Percentiles rank a stretch among this genome's conserved stretches.
These are phyloP conservation scores for Pogonophryne albipinna DNA, from an alignment of 2,797 vertebrate genomes.

Conservation along the genomic window DNA sequence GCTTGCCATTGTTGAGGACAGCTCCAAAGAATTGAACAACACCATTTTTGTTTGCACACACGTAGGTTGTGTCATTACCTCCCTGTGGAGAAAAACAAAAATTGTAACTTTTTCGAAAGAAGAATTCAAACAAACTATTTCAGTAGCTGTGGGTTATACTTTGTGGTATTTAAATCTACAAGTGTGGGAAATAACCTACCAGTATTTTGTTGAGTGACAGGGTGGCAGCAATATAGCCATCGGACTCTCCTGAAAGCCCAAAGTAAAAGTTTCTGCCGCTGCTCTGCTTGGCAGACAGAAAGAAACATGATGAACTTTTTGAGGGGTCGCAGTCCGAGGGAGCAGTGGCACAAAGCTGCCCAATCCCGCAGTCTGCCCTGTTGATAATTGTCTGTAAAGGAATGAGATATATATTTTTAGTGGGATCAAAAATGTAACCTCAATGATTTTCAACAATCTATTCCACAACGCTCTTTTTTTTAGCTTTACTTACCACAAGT, in stretches of 20 bases:
- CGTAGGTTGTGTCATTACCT: slow-evolving; percentile 25
- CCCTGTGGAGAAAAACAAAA: slow-evolving; percentile 32
- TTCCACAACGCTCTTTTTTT: background rate
- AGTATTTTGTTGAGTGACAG: accelerated
- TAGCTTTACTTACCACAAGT: slow-evolving; percentile 34
- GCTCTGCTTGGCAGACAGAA: background rate
- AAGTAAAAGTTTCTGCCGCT: slow-evolving; percentile 31
- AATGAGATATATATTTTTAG: background rate
- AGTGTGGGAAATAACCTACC: slow-evolving; percentile 28
- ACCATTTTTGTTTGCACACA: slow-evolving; percentile 56
- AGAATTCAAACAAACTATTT: background rate
- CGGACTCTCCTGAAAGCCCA: slow-evolving; percentile 39
- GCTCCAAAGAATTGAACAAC: background rate
- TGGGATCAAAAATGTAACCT: background rate
- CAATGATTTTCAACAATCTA: background rate
- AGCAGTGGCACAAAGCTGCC: slow-evolving; percentile 32
- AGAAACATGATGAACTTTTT: background rate
- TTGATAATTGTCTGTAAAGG: background rate
- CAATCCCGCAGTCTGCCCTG: accelerated
- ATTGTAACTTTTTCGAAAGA: background rate
- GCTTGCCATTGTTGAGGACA: accelerated
- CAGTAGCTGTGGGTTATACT: background rate
- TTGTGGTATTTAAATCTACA: background rate
- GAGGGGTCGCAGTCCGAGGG: slow-evolving; percentile 41
- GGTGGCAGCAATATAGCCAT: slow-evolving; percentile 26